phyloP scores from a whole-genome alignment of 2,888 invertebrate species.

The Sacculina carcini region DNA sequence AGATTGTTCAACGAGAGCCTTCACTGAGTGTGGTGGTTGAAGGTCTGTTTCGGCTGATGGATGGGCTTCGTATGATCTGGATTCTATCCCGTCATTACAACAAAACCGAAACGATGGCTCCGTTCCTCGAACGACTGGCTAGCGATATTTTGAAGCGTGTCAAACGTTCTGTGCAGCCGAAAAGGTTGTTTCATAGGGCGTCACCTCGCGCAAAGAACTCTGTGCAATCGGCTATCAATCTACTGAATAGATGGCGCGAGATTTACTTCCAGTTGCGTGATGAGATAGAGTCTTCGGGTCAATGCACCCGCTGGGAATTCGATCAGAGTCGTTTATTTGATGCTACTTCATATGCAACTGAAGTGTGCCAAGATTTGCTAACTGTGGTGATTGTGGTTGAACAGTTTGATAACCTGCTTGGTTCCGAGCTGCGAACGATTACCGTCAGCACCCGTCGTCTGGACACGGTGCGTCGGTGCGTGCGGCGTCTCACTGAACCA shows the following conservation, averaged over 20 bases:
- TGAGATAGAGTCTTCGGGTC: conserved; percentile 60
- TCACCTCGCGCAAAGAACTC: conserved; percentile 19
- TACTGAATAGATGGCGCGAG: conserved; percentile 45
- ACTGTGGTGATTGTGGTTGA: conserved; percentile 50
- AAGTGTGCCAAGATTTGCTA: conserved; percentile 50
- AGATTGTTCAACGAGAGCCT: conserved; percentile 40
- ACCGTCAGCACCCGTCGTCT: conserved; percentile 64
- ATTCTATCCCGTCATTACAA: conserved; percentile 62
- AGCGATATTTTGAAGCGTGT: conserved; percentile 54
- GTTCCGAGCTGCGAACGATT: conserved; percentile 55
- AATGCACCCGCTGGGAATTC: conserved; percentile 72
- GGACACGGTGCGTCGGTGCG: conserved; percentile 52
- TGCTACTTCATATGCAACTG: conserved; percentile 56
- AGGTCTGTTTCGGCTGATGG: conserved; percentile 47
- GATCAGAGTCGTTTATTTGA: conserved; percentile 53
- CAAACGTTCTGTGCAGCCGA: conserved; percentile 37
- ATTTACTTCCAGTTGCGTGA: conserved; percentile 48
- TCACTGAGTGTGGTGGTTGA: conserved; percentile 43
- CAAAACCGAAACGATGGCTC: conserved; percentile 58
- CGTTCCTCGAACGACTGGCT: conserved; percentile 51
- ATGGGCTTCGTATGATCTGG: conserved; percentile 70
- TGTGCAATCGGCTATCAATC: conserved; percentile 32
- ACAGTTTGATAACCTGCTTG: conserved; percentile 71
- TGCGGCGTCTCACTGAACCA: conserved; percentile 45
- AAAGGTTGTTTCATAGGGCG: conserved; percentile 46